Percentiles rank a stretch among this genome's conserved stretches.
Evolutionary conservation across 2,113 vertebrate species (phyloP).

Genomic region (Heterocephalus glaber): DNA sequence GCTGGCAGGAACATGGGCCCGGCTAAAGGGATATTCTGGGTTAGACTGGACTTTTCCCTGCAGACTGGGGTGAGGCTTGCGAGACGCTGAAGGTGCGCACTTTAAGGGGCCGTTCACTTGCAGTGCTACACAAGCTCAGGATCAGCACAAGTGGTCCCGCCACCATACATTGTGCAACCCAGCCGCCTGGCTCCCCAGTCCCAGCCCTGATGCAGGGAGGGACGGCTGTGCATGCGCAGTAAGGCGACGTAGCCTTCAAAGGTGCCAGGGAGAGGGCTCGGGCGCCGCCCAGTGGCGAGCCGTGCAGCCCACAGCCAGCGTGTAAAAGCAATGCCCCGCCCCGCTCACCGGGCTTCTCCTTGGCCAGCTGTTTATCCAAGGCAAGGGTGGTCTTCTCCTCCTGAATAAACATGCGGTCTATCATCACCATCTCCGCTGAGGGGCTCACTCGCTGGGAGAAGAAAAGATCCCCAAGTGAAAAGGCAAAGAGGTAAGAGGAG

Average conservation of each 20-base stretch:
- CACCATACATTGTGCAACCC: neutral
- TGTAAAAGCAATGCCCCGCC: neutral
- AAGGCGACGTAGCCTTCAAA: neutral
- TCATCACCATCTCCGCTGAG: conserved; percentile 98
- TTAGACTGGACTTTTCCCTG: neutral
- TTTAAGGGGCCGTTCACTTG: neutral
- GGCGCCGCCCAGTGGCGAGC: neutral
- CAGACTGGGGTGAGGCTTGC: neutral
- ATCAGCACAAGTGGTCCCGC: accelerated
- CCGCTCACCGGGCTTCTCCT: conserved; percentile 92
- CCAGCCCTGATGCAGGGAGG: neutral
- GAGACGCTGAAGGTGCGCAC: neutral
- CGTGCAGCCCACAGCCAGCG: neutral
- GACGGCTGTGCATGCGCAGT: neutral
- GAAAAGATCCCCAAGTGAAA: neutral
- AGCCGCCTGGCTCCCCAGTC: neutral
- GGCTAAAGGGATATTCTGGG: neutral
- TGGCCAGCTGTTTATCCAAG: conserved; percentile 92
- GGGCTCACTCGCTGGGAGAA: conserved; percentile 91
- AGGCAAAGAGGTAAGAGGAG: neutral
- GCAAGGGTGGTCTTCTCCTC: conserved; percentile 93
- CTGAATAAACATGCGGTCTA: conserved; percentile 97
- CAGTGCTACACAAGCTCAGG: too few relatives aligned
- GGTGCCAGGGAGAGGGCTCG: accelerated
- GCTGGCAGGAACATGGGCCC: neutral